Evolutionary conservation across 2,888 invertebrate genomes (phyloP).

Genomic region (Ochlodes sylvanus): DNA sequence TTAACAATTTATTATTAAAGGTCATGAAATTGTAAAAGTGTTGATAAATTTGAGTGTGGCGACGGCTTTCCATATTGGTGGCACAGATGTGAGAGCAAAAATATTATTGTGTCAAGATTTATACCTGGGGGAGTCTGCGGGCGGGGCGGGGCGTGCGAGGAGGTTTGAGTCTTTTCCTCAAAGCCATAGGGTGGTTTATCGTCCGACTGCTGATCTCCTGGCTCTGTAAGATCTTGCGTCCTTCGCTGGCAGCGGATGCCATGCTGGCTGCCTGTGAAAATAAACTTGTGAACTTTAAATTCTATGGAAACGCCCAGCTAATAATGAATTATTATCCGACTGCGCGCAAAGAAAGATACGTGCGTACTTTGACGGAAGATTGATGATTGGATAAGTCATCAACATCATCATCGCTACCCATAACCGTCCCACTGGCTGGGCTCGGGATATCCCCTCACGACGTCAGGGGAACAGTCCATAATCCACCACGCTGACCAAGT

Average conservation of each 20-base stretch:
- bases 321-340: not conserved
- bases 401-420: no score
- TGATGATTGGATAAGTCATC: no score
- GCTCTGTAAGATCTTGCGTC: constrained; percentile 73
- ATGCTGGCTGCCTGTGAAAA: constrained; percentile 82
- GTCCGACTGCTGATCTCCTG: constrained; percentile 74
- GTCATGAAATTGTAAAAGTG: constrained; percentile 1
- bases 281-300: constrained; percentile 27
- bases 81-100: constrained; percentile 44
- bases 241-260: constrained; percentile 83
- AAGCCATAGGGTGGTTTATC: constrained; percentile 79
- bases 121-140: constrained; percentile 85
- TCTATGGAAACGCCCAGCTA: constrained; percentile 1
- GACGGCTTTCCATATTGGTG: constrained; percentile 40
- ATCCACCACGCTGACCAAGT: no score
- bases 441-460: no score
- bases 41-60: constrained; percentile 25
- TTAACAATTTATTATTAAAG: not conserved
- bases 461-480: no score
- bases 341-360: no score
- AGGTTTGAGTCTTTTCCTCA: constrained; percentile 71
- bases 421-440: no score
- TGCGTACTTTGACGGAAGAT: no score
- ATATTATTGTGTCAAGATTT: constrained; percentile 48
- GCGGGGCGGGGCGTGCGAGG: constrained; percentile 72